phyloP scores from a whole-genome alignment of 2,797 vertebrate genomes.

The Smutsia temminckii region DNA sequence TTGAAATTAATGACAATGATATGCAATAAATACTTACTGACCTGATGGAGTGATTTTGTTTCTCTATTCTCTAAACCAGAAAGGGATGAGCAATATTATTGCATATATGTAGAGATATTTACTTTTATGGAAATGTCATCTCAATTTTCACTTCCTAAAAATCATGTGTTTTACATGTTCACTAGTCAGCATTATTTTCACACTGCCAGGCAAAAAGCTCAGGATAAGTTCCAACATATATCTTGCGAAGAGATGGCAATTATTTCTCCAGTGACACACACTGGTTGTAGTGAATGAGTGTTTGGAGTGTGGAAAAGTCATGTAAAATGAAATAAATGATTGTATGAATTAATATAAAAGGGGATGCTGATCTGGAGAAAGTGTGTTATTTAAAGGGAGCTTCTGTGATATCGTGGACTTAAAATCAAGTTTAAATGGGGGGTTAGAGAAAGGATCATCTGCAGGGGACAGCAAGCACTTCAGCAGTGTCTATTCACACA shows the following conservation, averaged over 20 bases:
- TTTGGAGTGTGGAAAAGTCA: not conserved
- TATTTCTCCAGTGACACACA: not conserved
- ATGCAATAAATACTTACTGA: not conserved
- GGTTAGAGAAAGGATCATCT: not conserved
- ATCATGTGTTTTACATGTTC: not conserved
- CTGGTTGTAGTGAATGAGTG: not conserved
- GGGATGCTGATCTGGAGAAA: not conserved
- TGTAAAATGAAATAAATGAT: not conserved
- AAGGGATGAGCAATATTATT: not conserved
- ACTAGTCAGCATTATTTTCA: not conserved
- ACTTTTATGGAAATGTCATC: not conserved
- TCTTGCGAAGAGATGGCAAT: not conserved
- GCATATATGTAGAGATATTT: not conserved
- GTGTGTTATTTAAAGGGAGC: not conserved
- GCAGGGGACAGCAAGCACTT: not conserved
- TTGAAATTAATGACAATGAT: conserved; percentile 43
- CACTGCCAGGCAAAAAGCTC: not conserved
- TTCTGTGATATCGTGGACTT: not conserved
- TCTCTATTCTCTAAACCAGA: not conserved
- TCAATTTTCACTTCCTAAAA: not conserved
- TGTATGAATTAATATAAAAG: not conserved
- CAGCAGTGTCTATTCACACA: not conserved
- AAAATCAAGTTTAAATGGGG: not conserved
- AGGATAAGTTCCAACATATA: not conserved
- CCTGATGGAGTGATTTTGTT: not conserved